Evolutionary conservation across 2,113 vertebrate genomes (phyloP).

Genomic region (Anoura caudifer): DNA sequence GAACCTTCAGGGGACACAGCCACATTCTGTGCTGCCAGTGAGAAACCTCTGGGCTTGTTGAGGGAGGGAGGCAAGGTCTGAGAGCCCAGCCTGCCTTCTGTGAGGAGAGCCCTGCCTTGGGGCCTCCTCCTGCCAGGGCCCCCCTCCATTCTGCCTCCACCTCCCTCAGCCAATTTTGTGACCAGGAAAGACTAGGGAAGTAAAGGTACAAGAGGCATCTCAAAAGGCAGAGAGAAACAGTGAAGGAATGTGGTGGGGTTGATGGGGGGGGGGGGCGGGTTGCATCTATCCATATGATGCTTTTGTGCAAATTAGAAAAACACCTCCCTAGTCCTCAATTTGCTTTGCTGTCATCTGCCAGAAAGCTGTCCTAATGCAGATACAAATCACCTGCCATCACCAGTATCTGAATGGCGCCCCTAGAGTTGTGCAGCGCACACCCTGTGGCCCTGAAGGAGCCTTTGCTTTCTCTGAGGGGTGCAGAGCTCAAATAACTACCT

Average conservation of each 20-base stretch:
- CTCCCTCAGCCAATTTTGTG: background rate
- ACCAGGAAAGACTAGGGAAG: background rate
- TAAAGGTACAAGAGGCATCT: background rate
- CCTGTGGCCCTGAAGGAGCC: no score
- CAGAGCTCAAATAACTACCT: background rate
- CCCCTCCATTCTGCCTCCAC: background rate
- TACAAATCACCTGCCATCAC: background rate
- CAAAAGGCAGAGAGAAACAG: background rate
- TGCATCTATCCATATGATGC: background rate
- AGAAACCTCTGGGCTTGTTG: background rate
- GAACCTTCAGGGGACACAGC: background rate
- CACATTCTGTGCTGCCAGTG: background rate
- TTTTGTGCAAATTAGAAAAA: background rate
- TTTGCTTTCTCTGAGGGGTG: background rate
- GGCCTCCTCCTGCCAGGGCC: background rate
- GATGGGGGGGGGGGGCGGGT: no score
- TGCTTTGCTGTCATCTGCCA: background rate
- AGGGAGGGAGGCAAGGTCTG: background rate
- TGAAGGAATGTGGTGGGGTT: background rate
- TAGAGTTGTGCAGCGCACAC: background rate
- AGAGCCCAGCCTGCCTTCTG: background rate
- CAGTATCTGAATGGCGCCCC: rapidly evolving
- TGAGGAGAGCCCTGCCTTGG: background rate
- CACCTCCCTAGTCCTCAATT: background rate
- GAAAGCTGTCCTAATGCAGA: background rate